Evolutionary conservation across 1,140 invertebrate genomes (phyloP).

Genomic region (Hylyphantes graminicola): DNA sequence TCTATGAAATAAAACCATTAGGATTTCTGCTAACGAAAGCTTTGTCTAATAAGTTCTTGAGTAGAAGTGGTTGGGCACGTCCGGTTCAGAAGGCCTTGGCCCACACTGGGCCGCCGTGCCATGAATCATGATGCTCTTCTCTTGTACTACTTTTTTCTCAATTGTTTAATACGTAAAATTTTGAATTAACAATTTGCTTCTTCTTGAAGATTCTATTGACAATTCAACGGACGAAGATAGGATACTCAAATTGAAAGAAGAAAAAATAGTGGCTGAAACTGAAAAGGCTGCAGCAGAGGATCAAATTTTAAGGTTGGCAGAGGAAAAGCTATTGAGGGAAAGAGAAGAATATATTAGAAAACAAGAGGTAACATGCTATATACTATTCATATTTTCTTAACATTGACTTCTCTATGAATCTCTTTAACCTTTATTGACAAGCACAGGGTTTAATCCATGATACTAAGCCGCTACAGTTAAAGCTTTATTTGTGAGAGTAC

Average conservation of each 20-base stretch:
- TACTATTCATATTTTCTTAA: too few relatives aligned
- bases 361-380: constrained; percentile 31
- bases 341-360: constrained; percentile 70
- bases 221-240: constrained; percentile 43
- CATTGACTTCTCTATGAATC: too few relatives aligned
- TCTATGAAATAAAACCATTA: not conserved
- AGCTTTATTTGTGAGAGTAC: too few relatives aligned
- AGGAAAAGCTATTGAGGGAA: constrained; percentile 70
- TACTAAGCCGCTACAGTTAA: too few relatives aligned
- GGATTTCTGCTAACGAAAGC: too few relatives aligned
- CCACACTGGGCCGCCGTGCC: too few relatives aligned
- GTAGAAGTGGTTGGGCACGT: too few relatives aligned
- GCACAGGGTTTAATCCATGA: too few relatives aligned
- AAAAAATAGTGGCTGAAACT: constrained; percentile 66
- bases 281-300: constrained; percentile 68
- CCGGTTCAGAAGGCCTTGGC: too few relatives aligned
- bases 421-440: too few relatives aligned
- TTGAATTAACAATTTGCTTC: not conserved
- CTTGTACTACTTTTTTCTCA: not conserved
- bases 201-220: constrained; percentile 13
- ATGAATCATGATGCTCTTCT: too few relatives aligned
- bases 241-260: constrained; percentile 67
- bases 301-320: constrained; percentile 66
- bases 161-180: not conserved
- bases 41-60: too few relatives aligned